These are phyloP conservation scores for Plagiodera versicolora DNA, from an alignment of 2,888 invertebrate species.

Conservation along the genomic window DNA sequence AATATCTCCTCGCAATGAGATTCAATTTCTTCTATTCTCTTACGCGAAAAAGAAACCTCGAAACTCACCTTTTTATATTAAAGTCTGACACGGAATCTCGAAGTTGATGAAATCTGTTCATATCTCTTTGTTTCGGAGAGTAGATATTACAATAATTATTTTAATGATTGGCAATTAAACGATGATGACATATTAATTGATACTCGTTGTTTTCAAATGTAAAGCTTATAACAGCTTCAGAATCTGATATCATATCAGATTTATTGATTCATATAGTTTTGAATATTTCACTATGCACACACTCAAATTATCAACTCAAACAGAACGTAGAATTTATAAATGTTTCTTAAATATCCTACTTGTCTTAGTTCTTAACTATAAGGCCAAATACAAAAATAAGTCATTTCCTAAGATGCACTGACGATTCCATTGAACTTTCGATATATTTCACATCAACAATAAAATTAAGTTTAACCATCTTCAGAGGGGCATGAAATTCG, in stretches of 20 bases:
- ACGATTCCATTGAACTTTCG: conserved; percentile 15
- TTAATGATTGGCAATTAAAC: neutral
- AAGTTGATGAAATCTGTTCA: no score
- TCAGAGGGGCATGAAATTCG: no score
- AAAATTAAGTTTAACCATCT: no score
- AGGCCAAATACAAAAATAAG: conserved; percentile 35
- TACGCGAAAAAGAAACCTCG: no score
- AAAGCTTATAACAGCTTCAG: conserved; percentile 28
- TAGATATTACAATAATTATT: neutral
- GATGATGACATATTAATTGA: neutral
- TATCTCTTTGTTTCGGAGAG: no score
- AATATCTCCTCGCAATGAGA: no score
- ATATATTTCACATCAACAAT: neutral
- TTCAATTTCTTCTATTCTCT: no score
- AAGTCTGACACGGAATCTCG: no score
- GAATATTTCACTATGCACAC: conserved; percentile 17
- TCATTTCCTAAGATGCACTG: conserved; percentile 24
- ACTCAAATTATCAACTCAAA: conserved; percentile 22
- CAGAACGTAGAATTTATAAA: conserved; percentile 14
- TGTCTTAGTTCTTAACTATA: conserved; percentile 22
- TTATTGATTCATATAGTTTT: conserved; percentile 22
- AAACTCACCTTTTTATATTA: no score
- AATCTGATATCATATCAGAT: conserved; percentile 17
- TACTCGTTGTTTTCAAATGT: conserved; percentile 14
- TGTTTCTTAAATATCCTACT: conserved; percentile 23